Base-by-base conservation (phyloP, 2,113 vertebrate species). In the Grammomys dolichurus region DNA sequence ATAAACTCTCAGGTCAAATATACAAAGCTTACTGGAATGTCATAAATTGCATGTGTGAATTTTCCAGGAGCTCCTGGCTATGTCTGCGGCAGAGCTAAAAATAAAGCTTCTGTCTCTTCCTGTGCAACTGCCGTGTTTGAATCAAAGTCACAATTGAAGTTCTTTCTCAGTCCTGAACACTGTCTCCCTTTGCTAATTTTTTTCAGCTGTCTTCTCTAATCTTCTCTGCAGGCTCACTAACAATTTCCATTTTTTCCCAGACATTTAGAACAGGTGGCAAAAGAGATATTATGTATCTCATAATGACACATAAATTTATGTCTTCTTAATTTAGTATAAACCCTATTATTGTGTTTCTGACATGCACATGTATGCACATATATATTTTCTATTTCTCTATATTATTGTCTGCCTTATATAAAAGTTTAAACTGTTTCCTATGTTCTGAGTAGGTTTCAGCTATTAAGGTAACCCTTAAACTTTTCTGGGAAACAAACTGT, bases 131-230 rank as follows among this genome's bases (percentile, higher is more conserved):
- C 33, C 20, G 87, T 91, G 82, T 70, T 70, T 91, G 75, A 95
- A 89, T 95, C 72, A 81, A 69, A 96, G 87, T 87, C 70, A 96
- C 51, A 58, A 17, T 70, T 70, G 40, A 28, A 17, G 26, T 40
- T 90, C 51, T 78, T 90, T 93, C 72, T n/a, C 78, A 60, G 13
- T 87, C 65, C 33, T 90, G 13, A 5, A 33, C 28, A 24, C n/a
- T 63, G 56, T 90, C 65, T 95, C 78, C 81, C 10, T 90, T 88
- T 95, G 60, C 77, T 95, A 31, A 36, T 90, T 65, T 89, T 94
- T 60, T 94, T 87, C 97, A 98, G 96, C 91, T 97, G 89, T 97
- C 95, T 76, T 22, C 43, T 93, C 54, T 97, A 95, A 91, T 96
- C 96, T 91, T 84, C 69, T 89, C 20, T 93, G 69, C 40, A 90